These are phyloP conservation scores for Lasioglossum lativentre DNA, from an alignment of 2,888 invertebrate genomes.

Conservation along the genomic window DNA sequence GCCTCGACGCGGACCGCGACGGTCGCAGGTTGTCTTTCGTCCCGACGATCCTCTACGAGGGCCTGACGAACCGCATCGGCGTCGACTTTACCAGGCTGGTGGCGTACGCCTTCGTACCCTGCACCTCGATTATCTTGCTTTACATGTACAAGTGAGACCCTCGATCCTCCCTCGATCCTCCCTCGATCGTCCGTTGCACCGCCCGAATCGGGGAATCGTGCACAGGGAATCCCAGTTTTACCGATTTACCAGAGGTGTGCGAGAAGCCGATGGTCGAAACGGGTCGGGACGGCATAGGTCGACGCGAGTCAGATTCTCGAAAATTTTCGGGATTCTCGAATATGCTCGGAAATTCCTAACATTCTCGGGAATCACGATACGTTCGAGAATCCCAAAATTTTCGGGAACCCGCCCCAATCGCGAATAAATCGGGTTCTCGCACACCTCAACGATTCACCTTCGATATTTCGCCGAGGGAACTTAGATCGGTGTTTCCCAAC, in stretches of 20 bases:
- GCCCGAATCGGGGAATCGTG: too few relatives aligned
- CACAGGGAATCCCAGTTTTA: not conserved
- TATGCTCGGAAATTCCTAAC: too few relatives aligned
- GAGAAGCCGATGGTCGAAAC: not conserved
- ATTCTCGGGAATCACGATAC: too few relatives aligned
- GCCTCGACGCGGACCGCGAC: conserved; percentile 55
- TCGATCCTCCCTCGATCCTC: not conserved
- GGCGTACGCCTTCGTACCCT: conserved; percentile 79
- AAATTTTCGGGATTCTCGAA: too few relatives aligned
- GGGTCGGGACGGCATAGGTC: too few relatives aligned
- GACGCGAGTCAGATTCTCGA: too few relatives aligned
- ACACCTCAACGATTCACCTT: too few relatives aligned
- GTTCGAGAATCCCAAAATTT: not conserved
- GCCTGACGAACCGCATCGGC: conserved; percentile 73
- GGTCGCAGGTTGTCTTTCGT: conserved; percentile 76
- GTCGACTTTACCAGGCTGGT: conserved; percentile 76
- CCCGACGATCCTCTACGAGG: conserved; percentile 75
- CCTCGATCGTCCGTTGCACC: not conserved
- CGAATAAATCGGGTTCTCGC: too few relatives aligned
- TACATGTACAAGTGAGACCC: conserved; percentile 75
- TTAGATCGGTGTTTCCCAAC: too few relatives aligned
- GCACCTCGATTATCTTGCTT: conserved; percentile 78
- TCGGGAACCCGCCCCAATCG: too few relatives aligned
- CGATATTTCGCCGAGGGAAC: too few relatives aligned
- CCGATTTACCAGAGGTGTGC: conserved; percentile 50